These are phyloP conservation scores for Gavia stellata DNA, from an alignment of 2,113 vertebrate species.

Conservation along the genomic window DNA sequence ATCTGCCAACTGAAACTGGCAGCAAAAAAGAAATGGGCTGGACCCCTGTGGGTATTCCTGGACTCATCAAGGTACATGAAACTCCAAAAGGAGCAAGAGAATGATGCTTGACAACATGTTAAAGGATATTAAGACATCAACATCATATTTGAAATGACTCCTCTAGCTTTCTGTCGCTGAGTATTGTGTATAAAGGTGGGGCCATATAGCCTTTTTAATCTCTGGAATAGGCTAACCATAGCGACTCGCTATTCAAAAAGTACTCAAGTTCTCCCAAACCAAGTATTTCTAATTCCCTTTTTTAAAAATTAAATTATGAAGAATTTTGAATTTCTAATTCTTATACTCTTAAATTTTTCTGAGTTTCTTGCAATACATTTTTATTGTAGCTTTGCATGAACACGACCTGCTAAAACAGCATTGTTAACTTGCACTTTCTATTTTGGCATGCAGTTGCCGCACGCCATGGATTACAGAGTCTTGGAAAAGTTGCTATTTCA, in stretches of 20 bases:
- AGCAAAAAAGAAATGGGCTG: background rate
- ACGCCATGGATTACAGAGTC: conserved; percentile 98
- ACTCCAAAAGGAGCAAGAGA: background rate
- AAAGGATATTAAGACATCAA: background rate
- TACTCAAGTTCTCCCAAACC: background rate
- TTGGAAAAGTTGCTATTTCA: conserved; percentile 97
- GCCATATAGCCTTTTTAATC: background rate
- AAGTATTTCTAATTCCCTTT: background rate
- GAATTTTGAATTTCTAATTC: background rate
- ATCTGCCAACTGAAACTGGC: background rate
- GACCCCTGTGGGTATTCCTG: background rate
- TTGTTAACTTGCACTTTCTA: background rate
- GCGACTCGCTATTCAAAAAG: background rate
- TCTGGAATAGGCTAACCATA: background rate
- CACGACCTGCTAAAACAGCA: background rate
- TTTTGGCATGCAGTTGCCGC: conserved; percentile 80
- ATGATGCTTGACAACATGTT: background rate
- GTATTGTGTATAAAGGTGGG: background rate
- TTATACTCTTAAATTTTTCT: background rate
- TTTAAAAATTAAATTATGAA: background rate
- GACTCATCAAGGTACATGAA: background rate
- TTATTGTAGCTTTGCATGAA: background rate
- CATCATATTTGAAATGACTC: background rate
- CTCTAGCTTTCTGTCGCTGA: background rate
- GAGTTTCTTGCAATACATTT: background rate